phyloP scores from a whole-genome alignment of 37 sponge, comb jelly and placozoan species.

The Bolinopsis microptera region DNA sequence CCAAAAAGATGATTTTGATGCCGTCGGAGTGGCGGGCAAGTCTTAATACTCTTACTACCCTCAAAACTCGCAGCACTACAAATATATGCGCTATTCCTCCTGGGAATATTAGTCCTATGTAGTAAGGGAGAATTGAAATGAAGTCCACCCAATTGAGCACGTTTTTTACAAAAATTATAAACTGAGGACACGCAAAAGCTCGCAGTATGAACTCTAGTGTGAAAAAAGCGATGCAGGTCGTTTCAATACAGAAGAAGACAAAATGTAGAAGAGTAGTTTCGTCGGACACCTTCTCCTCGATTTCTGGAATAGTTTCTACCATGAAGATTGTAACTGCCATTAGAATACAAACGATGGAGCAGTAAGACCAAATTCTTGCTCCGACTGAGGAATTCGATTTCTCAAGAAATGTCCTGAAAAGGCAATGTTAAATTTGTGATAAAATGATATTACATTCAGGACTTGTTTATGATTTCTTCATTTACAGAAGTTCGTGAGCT shows the following conservation, averaged over 20 bases:
- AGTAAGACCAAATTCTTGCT: constrained; percentile 42
- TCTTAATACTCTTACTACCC: constrained; percentile 36
- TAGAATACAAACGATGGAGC: constrained; percentile 41
- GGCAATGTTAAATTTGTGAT: no score
- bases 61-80: constrained; percentile 14
- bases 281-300: neutral
- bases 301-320: constrained; percentile 39
- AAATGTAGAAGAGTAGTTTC: neutral
- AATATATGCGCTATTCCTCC: constrained; percentile 56
- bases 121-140: constrained; percentile 53
- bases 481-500: no score
- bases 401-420: constrained; percentile 52
- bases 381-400: constrained; percentile 13
- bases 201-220: constrained; percentile 36
- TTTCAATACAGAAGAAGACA: constrained; percentile 37
- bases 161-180: constrained; percentile 14
- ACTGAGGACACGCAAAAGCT: constrained; percentile 9
- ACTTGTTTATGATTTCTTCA: no score
- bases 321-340: constrained; percentile 27
- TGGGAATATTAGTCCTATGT: constrained; percentile 65
- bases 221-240: constrained; percentile 62
- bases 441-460: no score
- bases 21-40: constrained; percentile 59
- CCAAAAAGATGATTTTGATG: constrained; percentile 57
- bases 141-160: constrained; percentile 58